These are phyloP conservation scores for Puntigrus tetrazona DNA, from an alignment of 2,113 vertebrate genomes.

Conservation along the genomic window DNA sequence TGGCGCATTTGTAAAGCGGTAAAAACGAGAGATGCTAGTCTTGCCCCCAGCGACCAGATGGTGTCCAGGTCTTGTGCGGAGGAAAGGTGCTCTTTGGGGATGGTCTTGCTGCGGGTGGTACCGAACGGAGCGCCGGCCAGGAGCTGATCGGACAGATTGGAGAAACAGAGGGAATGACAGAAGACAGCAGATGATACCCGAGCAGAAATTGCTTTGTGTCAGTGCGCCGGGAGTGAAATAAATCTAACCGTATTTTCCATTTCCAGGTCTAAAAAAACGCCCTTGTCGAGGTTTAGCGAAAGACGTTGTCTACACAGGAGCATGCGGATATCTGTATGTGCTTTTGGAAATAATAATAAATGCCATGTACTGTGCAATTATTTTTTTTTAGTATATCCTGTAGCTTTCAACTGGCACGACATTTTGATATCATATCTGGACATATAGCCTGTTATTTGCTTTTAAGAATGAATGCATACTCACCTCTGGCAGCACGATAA, in stretches of 20 bases:
- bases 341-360: background rate
- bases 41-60: slow-evolving; percentile 98
- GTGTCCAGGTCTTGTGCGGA: slow-evolving; percentile 97
- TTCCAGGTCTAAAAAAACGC: slow-evolving; percentile 5
- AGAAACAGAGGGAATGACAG: slow-evolving; percentile 19
- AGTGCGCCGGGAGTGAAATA: slow-evolving; percentile 58
- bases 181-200: slow-evolving; percentile 46
- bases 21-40: slow-evolving; percentile 57
- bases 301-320: background rate
- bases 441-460: background rate
- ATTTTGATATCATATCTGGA: background rate
- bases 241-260: slow-evolving; percentile 56
- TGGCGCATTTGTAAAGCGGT: slow-evolving; percentile 49
- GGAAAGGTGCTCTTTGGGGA: slow-evolving; percentile 81
- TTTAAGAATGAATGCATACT: slow-evolving; percentile 48
- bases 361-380: background rate
- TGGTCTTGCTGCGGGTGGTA: slow-evolving; percentile 89
- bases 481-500: slow-evolving; percentile 96
- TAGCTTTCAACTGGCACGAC: background rate
- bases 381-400: background rate
- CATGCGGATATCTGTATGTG: background rate
- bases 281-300: background rate
- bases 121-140: slow-evolving; percentile 91
- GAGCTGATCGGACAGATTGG: slow-evolving; percentile 74
- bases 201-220: slow-evolving; percentile 63